Base-by-base conservation (phyloP, 2,888 invertebrate species). In the Ectemnius continuus region DNA sequence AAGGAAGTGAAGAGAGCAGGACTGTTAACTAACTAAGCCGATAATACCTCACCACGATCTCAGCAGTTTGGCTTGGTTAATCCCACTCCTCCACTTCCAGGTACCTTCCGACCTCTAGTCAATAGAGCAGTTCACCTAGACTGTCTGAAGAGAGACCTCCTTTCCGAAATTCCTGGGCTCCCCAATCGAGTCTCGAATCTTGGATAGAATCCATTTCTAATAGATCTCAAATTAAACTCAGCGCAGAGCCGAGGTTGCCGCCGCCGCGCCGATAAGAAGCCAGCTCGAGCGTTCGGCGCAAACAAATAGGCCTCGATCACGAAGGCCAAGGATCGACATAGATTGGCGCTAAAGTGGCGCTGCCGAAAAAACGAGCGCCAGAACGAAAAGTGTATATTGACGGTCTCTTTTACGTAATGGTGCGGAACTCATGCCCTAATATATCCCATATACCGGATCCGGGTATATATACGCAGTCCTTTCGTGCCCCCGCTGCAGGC, bases 21-120 rank as follows among this genome's bases (percentile, higher is more conserved):
- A 71, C 80, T 78, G 81, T 81, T 83, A 82, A 52, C 8, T 47
- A 47, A 86, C 81, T 80, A 83, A 84, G 81, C 81, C 83, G 87
- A 86, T 86, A 87, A 86, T 80, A 83, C 84, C 78, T 79, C 79
- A 81, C 81, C 79, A 79, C 84, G 85, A 84, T 84, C 86, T 83
- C 79, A 82, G 83, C 83, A 85, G 85, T 83, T 81, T 82, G 79
- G 81, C 83, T 85, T 83, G 85, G 85, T 85, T 86, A 86, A 86
- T 85, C 86, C 84, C 84, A 85, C 85, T 81, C 80, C 84, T 84
- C 11, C 36, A 80, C 80, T 81, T 79, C 76, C 83, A 80, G 84
- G 85, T 85, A 84, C 84, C 81, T 84, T 79, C 80, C 81, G 75
- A 76, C 75, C 83, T 79, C 78, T 80, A 76, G 84, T 82, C 82